phyloP scores from a whole-genome alignment of 2,888 invertebrate species.

The Agrenia bidenticulata region DNA sequence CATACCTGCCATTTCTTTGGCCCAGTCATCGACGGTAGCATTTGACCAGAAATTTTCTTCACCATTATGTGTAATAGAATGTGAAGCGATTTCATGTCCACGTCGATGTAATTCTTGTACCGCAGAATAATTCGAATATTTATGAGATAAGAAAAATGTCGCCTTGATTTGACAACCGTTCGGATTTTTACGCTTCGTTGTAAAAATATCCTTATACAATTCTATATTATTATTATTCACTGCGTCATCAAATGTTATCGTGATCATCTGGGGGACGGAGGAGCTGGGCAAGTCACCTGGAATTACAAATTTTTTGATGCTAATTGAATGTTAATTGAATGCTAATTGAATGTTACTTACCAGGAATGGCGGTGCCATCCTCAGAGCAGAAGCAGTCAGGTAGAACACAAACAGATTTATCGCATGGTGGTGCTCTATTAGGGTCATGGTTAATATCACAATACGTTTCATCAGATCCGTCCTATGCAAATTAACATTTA shows the following conservation, averaged over 20 bases:
- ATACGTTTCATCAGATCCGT: conserved; percentile 51
- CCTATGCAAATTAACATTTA: conserved; percentile 22
- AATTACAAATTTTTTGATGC: not conserved
- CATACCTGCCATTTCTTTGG: conserved; percentile 93
- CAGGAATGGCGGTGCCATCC: conserved; percentile 83
- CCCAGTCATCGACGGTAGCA: conserved; percentile 88
- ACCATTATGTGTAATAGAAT: conserved; percentile 91
- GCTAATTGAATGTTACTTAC: conserved; percentile 60
- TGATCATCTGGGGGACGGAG: conserved; percentile 86
- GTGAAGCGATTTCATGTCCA: conserved; percentile 90
- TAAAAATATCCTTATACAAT: conserved; percentile 88
- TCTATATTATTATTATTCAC: conserved; percentile 95
- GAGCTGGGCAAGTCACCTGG: conserved; percentile 46
- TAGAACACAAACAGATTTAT: conserved; percentile 77
- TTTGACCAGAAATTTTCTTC: conserved; percentile 92
- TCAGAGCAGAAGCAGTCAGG: conserved; percentile 95
- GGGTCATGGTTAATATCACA: conserved; percentile 72
- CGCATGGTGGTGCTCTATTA: conserved; percentile 87
- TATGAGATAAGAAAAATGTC: conserved; percentile 89
- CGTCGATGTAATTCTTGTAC: conserved; percentile 81
- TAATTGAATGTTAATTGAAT: too few relatives aligned
- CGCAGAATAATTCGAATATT: conserved; percentile 79
- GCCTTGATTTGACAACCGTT: conserved; percentile 92
- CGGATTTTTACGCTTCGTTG: conserved; percentile 83
- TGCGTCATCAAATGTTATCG: conserved; percentile 90